Evolutionary conservation across 2,888 invertebrate genomes (phyloP).

Genomic region (Caradrina kadenii): DNA sequence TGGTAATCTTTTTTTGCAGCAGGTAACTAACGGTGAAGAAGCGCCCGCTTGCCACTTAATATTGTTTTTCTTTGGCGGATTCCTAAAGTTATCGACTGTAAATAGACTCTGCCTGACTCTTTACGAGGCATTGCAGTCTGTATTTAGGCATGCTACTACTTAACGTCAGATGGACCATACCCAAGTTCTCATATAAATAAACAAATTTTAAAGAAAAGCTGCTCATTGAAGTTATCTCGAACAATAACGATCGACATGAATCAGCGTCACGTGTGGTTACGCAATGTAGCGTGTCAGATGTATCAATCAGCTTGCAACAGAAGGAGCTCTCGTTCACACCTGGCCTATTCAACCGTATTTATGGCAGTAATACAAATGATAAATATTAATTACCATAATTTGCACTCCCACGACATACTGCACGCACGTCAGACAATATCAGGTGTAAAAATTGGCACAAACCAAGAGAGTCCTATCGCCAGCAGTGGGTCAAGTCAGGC

Average conservation of each 20-base stretch:
- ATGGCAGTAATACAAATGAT: constrained; percentile 28
- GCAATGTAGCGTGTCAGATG: constrained; percentile 14
- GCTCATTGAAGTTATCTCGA: background rate
- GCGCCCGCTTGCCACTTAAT: background rate
- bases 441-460: too few relatives aligned
- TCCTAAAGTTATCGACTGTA: background rate
- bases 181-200: too few relatives aligned
- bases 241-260: constrained; percentile 23
- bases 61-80: too few relatives aligned
- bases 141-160: too few relatives aligned
- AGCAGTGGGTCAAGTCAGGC: too few relatives aligned
- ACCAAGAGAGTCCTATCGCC: too few relatives aligned
- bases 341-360: constrained; percentile 13
- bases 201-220: too few relatives aligned
- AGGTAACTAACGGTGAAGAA: constrained; percentile 26
- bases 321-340: constrained; percentile 32
- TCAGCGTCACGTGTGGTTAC: constrained; percentile 11
- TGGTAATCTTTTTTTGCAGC: constrained; percentile 19
- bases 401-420: constrained; percentile 12
- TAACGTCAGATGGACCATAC: too few relatives aligned
- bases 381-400: constrained; percentile 32
- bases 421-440: constrained; percentile 15
- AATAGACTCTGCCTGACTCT: too few relatives aligned
- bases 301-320: constrained; percentile 42
- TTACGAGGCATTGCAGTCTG: background rate